A percentile compares a stretch with the other conserved stretches of the same genome.
Evolutionary conservation across 2,888 invertebrate genomes (phyloP).

Genomic region (Diarsia rubi): DNA sequence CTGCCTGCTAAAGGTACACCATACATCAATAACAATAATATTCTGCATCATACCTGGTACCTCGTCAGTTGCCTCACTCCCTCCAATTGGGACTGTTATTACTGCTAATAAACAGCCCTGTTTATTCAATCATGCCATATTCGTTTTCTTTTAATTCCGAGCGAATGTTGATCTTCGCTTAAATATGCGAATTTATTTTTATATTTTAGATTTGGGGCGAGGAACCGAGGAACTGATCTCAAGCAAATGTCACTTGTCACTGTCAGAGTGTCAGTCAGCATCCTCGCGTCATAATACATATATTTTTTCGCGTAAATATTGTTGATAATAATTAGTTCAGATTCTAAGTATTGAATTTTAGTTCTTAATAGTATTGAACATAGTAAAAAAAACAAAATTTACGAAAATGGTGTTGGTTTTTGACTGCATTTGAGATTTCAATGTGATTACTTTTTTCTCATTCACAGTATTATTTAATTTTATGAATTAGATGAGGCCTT

Average conservation of each 20-base stretch:
- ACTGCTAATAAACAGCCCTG: conserved; percentile 31
- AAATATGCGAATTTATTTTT: neutral
- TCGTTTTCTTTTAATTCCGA: conserved; percentile 13
- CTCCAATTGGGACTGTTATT: conserved; percentile 1
- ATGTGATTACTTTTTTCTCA: too few relatives aligned
- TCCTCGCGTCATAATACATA: too few relatives aligned
- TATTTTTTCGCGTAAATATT: too few relatives aligned
- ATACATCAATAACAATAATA: neutral
- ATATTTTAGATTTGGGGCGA: neutral
- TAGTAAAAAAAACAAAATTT: too few relatives aligned
- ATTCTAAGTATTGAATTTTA: too few relatives aligned
- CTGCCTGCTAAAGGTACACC: neutral
- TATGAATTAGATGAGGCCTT: too few relatives aligned
- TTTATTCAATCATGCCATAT: conserved; percentile 26
- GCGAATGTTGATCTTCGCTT: neutral
- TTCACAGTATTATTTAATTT: too few relatives aligned
- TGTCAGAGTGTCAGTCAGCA: too few relatives aligned
- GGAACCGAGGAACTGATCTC: neutral
- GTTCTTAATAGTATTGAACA: too few relatives aligned
- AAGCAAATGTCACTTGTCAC: neutral
- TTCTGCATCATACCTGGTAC: conserved; percentile 15
- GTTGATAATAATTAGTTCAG: too few relatives aligned
- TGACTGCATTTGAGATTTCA: too few relatives aligned
- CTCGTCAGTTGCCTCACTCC: conserved; percentile 13
- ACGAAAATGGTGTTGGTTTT: too few relatives aligned